A percentile compares a stretch with the other conserved stretches of the same genome.
Evolutionary conservation across 1,140 invertebrate genomes (phyloP).

Genomic region (Drosophila willistoni): DNA sequence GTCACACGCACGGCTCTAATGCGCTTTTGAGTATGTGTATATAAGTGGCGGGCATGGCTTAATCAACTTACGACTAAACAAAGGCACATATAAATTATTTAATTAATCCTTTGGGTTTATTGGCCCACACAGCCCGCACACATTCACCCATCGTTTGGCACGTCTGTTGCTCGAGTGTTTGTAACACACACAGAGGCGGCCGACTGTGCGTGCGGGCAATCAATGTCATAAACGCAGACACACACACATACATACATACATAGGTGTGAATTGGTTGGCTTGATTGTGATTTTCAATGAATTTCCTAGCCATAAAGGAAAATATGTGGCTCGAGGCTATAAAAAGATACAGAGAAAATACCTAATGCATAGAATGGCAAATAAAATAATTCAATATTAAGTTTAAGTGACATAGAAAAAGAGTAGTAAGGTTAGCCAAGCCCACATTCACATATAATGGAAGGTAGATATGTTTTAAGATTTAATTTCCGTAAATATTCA

Average conservation of each 20-base stretch:
- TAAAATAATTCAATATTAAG: slow-evolving; percentile 11
- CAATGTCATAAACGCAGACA: slow-evolving; percentile 72
- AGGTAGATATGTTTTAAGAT: neutral
- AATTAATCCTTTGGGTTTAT: slow-evolving; percentile 77
- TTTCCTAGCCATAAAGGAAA: slow-evolving; percentile 40
- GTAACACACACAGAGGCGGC: slow-evolving; percentile 12
- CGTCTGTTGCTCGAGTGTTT: slow-evolving; percentile 13
- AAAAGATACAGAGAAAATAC: neutral
- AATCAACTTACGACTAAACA: slow-evolving; percentile 76
- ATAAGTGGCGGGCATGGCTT: slow-evolving; percentile 47
- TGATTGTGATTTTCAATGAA: slow-evolving; percentile 74
- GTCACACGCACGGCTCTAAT: slow-evolving; percentile 51
- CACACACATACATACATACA: neutral
- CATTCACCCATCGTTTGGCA: neutral
- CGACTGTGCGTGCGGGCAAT: slow-evolving; percentile 68
- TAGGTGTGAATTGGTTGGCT: slow-evolving; percentile 67
- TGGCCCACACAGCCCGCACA: slow-evolving; percentile 35
- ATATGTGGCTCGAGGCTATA: slow-evolving; percentile 44
- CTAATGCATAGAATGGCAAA: neutral
- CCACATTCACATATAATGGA: neutral
- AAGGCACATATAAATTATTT: slow-evolving; percentile 80
- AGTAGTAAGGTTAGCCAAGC: too few relatives aligned
- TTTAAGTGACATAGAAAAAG: neutral
- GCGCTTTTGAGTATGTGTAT: slow-evolving; percentile 42
- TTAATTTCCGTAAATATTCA: slow-evolving; percentile 52